Evolutionary conservation across 1,140 invertebrate genomes (phyloP).

Genomic region (Pantala flavescens): DNA sequence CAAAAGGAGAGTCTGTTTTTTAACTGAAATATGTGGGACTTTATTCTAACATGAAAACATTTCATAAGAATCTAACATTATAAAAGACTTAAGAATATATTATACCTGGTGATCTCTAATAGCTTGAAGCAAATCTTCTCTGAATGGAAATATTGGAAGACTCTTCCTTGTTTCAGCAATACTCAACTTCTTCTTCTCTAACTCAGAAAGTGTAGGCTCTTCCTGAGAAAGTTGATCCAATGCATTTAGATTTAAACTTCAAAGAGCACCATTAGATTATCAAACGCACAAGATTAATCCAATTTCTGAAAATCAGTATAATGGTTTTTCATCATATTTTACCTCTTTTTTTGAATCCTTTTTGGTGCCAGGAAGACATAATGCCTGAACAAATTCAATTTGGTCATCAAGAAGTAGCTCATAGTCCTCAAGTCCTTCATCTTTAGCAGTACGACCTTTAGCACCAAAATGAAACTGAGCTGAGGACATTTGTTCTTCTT

Average conservation of each 20-base stretch:
- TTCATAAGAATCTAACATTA: too few relatives aligned
- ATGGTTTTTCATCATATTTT: too few relatives aligned
- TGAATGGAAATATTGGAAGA: constrained; percentile 90
- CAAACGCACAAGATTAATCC: background rate
- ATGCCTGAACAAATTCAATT: constrained; percentile 93
- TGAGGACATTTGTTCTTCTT: constrained; percentile 92
- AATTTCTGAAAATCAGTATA: too few relatives aligned
- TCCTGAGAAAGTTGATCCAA: constrained; percentile 30
- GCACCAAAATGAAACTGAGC: constrained; percentile 89
- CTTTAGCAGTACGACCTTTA: constrained; percentile 52
- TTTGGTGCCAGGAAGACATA: constrained; percentile 76
- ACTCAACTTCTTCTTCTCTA: constrained; percentile 63
- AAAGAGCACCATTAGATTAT: constrained; percentile 11
- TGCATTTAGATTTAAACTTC: constrained; percentile 18
- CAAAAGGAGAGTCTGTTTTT: too few relatives aligned
- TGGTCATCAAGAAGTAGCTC: constrained; percentile 90
- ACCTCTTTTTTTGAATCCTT: constrained; percentile 36
- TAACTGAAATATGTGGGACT: too few relatives aligned
- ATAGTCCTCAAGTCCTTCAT: constrained; percentile 64
- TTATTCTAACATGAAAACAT: too few relatives aligned
- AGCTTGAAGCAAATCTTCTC: constrained; percentile 76
- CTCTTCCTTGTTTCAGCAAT: constrained; percentile 89
- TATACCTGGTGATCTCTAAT: constrained; percentile 76
- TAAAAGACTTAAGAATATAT: too few relatives aligned
- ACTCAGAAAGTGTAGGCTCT: constrained; percentile 50